These are phyloP conservation scores for Pyrocoelia pectoralis DNA, from an alignment of 2,888 invertebrate species.

Conservation along the genomic window DNA sequence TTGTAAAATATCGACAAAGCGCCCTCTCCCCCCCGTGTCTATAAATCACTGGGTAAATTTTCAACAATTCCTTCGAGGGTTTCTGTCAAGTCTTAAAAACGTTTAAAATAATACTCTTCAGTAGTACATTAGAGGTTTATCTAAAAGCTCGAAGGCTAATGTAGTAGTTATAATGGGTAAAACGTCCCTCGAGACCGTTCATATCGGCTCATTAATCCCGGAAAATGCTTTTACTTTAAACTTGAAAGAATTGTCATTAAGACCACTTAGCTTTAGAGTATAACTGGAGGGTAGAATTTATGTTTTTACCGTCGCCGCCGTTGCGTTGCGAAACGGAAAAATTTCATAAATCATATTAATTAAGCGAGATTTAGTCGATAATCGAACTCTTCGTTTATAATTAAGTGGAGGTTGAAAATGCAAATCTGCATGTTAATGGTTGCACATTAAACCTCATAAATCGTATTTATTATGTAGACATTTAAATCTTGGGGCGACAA, in stretches of 20 bases:
- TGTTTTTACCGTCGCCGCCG: neutral
- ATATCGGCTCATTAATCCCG: conserved; percentile 44
- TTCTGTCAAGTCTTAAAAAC: conserved; percentile 17
- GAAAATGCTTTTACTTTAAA: conserved; percentile 44
- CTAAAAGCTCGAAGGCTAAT: conserved; percentile 37
- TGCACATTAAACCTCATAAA: conserved; percentile 39
- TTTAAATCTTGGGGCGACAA: conserved; percentile 1
- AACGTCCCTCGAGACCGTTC: conserved; percentile 40
- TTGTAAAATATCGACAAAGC: neutral
- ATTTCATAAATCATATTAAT: conserved; percentile 11
- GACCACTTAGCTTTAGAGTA: conserved; percentile 29
- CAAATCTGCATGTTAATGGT: conserved; percentile 36
- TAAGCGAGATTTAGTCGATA: conserved; percentile 3
- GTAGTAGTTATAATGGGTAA: conserved; percentile 39
- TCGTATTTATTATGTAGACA: conserved; percentile 9
- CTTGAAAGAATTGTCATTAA: conserved; percentile 40
- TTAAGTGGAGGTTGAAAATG: conserved; percentile 27
- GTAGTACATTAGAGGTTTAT: conserved; percentile 35
- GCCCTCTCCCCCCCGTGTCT: neutral
- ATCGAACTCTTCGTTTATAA: conserved; percentile 10
- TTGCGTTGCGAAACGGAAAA: neutral
- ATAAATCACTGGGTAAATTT: neutral
- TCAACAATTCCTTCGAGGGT: neutral
- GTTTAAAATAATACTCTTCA: conserved; percentile 26
- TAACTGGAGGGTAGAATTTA: conserved; percentile 18